Base-by-base conservation (phyloP, 2,797 vertebrate species). In the Pangasius sanitwongsei region DNA sequence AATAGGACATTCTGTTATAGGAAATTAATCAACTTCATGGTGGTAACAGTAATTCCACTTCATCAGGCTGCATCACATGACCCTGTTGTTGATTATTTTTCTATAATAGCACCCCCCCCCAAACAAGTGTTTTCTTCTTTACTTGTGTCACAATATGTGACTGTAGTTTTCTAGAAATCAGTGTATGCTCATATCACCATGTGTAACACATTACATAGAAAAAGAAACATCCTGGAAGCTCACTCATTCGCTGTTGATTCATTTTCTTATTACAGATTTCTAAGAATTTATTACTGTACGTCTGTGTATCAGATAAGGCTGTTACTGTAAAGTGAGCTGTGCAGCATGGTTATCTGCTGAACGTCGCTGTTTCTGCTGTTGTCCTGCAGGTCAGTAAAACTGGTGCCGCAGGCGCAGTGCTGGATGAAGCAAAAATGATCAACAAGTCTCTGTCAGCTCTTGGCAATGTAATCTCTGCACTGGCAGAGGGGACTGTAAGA, bases 361-460 rank as follows among this genome's bases (percentile, higher is more conserved):
- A 57, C 15, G 16, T 55, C 55, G 18, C 16, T 18, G 13, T 25
- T 55, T 86, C 53, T 86, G 37, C 48, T 74, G 50, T 57, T 12
- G 31, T 59, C 31, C 25, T 78, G 48, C 70, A 98, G 98, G 98
- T 99, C 95, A 99, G 98, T 94, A 99, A 99, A 95, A 99, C 98
- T 0, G 98, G 98, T 92, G 98, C 98, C 0, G 97, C 98, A 93
- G 98, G 98, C 0, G 95, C 98, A 0, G 98, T 98, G 89, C 93
- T 99, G 20, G 98, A 99, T 0, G 98, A 99, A 94, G 98, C 98
- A 1, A 98, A 98, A 96, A 99, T 98, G 93, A 99, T 99, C 96
- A 99, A 99, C 94, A 99, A 98, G 84, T 99, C 98, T 92, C 93
- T 98, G 92, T 99, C 98, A 20, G 98, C 98, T 57, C 94, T 99